Percentiles rank a stretch among this genome's conserved stretches.
Conservation (phyloP, 2,888 invertebrate genomes). For the Agrypnus murinus region DNA sequence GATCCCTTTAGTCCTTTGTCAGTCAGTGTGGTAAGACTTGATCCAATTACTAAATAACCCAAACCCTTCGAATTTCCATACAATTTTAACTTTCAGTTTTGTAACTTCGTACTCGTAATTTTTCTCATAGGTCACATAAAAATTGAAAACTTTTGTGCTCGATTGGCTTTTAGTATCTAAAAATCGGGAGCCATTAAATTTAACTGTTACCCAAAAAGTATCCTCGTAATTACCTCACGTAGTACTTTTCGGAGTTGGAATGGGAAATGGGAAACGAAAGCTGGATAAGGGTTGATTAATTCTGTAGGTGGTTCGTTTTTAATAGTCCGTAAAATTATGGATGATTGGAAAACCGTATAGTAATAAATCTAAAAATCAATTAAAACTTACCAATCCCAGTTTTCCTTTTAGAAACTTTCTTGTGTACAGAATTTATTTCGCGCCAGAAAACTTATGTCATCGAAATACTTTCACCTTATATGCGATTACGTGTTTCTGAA, state of each 20-base stretch:
- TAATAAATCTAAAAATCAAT: conserved; percentile 17
- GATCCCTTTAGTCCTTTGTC: conserved; percentile 6
- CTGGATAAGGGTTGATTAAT: conserved; percentile 2
- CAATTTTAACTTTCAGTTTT: neutral
- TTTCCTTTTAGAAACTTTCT: neutral
- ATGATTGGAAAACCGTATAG: conserved; percentile 5
- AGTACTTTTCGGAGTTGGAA: neutral
- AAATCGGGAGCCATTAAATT: neutral
- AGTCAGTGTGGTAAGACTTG: conserved; percentile 4
- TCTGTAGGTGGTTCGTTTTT: conserved; percentile 4
- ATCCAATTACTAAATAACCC: too few relatives aligned
- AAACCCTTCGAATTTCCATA: too few relatives aligned
- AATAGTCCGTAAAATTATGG: conserved; percentile 14
- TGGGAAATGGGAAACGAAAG: neutral
- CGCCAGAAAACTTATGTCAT: conserved; percentile 10
- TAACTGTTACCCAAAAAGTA: neutral
- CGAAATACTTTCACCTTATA: conserved; percentile 27
- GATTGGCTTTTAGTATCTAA: neutral
- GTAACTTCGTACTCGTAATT: neutral
- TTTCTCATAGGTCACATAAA: neutral
- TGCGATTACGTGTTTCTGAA: conserved; percentile 14
- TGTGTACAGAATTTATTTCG: conserved; percentile 13
- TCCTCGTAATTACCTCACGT: conserved; percentile 17
- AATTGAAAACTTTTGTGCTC: neutral
- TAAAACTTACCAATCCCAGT: conserved; percentile 18